phyloP scores from a whole-genome alignment of 2,888 invertebrate genomes.

The Lacanobia wlatinum region DNA sequence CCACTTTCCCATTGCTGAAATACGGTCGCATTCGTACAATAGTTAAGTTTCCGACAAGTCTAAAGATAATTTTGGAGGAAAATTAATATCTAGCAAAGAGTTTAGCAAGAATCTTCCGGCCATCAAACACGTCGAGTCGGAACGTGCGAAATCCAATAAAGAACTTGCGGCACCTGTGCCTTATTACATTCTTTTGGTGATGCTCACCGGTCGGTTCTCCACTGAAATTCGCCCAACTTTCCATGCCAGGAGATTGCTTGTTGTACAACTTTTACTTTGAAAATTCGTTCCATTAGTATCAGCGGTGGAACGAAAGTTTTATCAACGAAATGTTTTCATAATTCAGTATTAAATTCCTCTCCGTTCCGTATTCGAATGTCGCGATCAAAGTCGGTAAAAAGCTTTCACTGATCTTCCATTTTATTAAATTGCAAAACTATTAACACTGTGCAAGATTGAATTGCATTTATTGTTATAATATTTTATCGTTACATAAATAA shows the following conservation, averaged over 20 bases:
- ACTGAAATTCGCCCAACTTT: slow-evolving; percentile 86
- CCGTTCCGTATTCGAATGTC: slow-evolving; percentile 64
- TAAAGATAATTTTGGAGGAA: slow-evolving; percentile 77
- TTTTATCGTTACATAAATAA: slow-evolving; percentile 67
- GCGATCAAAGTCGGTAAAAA: slow-evolving; percentile 54
- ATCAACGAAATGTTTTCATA: slow-evolving; percentile 80
- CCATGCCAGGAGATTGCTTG: slow-evolving; percentile 86
- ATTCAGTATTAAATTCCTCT: slow-evolving; percentile 76
- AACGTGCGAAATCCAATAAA: slow-evolving; percentile 90
- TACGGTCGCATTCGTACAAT: slow-evolving; percentile 41
- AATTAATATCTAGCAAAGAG: slow-evolving; percentile 87
- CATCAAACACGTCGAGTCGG: slow-evolving; percentile 89
- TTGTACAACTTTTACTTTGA: slow-evolving; percentile 88
- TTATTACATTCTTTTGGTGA: slow-evolving; percentile 90
- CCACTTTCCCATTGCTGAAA: slow-evolving; percentile 48
- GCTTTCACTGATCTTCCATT: slow-evolving; percentile 43
- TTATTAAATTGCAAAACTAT: slow-evolving; percentile 43
- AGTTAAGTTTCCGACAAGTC: slow-evolving; percentile 64
- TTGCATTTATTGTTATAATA: slow-evolving; percentile 48
- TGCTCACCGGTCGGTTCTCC: slow-evolving; percentile 80
- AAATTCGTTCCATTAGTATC: slow-evolving; percentile 88
- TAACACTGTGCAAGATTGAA: slow-evolving; percentile 35
- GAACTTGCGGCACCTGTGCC: slow-evolving; percentile 89
- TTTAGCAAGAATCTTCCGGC: slow-evolving; percentile 89
- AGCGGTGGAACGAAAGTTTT: slow-evolving; percentile 81